Base-by-base conservation (phyloP, 30 jellyfish, hydroid and myxozoan genomes). In the Morbakka virulenta region DNA sequence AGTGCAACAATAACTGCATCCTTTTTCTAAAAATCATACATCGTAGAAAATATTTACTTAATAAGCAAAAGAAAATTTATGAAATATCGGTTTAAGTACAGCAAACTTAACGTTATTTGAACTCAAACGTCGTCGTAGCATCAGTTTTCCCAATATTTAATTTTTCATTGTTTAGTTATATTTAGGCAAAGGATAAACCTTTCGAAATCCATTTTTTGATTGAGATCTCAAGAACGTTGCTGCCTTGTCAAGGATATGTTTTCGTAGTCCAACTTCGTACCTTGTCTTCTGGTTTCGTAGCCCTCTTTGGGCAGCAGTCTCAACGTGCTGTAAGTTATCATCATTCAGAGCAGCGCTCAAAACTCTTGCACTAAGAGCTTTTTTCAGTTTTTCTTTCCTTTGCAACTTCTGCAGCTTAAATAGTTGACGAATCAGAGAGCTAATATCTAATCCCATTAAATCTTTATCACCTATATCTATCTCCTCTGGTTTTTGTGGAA, bases 391-490 rank as follows among this genome's bases (percentile, higher is more conserved):
- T 41, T 41, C 57, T 41, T 41, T 41, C 57, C 57, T 83, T 6
- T 85, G 84, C 12, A 83, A 32, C 28, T 69, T 72, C 47, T 83
- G 86, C 24, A 83, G 87, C n/a, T 83, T 83, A 35, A 83, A 69
- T 78, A 83, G 71, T 32, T 83, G 82, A 26, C 87, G 85, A 0
- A 83, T 85, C 69, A 83, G 73, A 34, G 95, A 79, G 32, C 86
- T 24, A 64, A 83, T 83, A 76, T 83, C 95, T 28, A 83, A 35
- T 41, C 57, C 57, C 57, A 41, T 41, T 17, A 41, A 41, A 41
- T 41, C 57, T 41, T 17, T 41, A 17, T 41, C 57, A 6, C 13
- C 17, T 41, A 41, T 6, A 6, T 41, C 57, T 41, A 17, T 9
- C 17, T 41, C 57, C 57, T 41, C 57, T 41, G 9, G 57, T 41